phyloP scores from a whole-genome alignment of 2,797 vertebrate species.

The Cuniculus paca region DNA sequence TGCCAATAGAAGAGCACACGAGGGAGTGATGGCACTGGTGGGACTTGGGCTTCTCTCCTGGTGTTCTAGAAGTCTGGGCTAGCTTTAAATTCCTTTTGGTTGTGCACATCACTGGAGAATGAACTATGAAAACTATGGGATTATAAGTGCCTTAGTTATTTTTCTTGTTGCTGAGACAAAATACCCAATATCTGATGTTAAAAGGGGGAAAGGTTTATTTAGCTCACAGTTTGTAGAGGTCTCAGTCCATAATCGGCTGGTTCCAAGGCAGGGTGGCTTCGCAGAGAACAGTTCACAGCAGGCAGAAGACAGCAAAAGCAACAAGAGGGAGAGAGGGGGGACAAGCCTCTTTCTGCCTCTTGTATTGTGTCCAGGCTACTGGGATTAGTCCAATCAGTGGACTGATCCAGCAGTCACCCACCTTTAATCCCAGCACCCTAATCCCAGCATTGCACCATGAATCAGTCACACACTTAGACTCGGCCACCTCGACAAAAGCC shows the following conservation, averaged over 20 bases:
- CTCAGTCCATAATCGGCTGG: neutral
- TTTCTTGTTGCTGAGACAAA: neutral
- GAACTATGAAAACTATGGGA: neutral
- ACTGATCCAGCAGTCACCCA: neutral
- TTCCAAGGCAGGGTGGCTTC: neutral
- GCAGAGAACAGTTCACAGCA: neutral
- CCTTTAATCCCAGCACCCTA: too few species aligned
- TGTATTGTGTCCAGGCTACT: neutral
- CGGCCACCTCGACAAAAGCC: neutral
- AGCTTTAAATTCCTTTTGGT: neutral
- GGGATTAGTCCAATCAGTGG: neutral
- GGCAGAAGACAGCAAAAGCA: neutral
- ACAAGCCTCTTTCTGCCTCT: neutral
- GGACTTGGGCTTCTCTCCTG: too few species aligned
- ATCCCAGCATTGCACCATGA: neutral
- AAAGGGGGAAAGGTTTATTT: neutral
- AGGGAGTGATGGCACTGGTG: too few species aligned
- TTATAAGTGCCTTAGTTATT: neutral
- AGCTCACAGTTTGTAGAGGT: neutral
- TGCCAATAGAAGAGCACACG: neutral
- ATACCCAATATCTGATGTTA: neutral
- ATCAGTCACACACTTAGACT: neutral
- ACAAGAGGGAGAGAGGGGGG: neutral
- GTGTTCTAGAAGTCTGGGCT: neutral
- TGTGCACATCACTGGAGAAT: neutral